Evolutionary conservation across 2,888 invertebrate genomes (phyloP).

Genomic region (Physocephala rufipes): DNA sequence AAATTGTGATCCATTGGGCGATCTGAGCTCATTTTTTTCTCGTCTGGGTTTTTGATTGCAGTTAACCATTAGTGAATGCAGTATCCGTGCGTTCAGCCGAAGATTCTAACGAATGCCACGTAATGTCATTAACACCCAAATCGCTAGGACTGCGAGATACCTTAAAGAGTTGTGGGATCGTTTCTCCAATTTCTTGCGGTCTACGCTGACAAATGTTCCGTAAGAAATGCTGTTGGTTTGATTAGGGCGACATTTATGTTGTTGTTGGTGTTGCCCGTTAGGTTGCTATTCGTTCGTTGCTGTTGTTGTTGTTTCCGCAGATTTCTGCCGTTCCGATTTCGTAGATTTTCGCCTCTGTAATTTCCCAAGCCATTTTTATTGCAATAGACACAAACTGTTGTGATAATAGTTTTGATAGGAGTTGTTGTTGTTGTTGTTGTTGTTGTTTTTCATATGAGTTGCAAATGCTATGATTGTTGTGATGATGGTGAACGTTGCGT

Average conservation of each 20-base stretch:
- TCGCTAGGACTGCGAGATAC: constrained; percentile 57
- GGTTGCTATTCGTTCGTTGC: constrained; percentile 35
- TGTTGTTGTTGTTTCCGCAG: constrained; percentile 31
- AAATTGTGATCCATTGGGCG: not conserved
- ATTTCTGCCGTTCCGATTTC: constrained; percentile 36
- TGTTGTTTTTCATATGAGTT: too few species aligned
- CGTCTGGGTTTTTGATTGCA: not conserved
- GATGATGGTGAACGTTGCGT: too few species aligned
- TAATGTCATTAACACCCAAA: constrained; percentile 53
- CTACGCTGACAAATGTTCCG: constrained; percentile 57
- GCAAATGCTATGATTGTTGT: too few species aligned
- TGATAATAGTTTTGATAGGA: too few species aligned
- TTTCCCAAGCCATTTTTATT: constrained; percentile 44
- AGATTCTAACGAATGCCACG: constrained; percentile 18
- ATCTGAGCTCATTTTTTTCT: too few species aligned
- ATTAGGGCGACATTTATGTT: constrained; percentile 36
- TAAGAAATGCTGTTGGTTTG: constrained; percentile 44
- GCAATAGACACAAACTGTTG: constrained; percentile 29
- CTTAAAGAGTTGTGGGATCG: constrained; percentile 62
- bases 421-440: too few species aligned
- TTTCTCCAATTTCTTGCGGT: constrained; percentile 56
- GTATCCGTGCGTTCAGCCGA: constrained; percentile 11
- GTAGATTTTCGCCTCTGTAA: constrained; percentile 27
- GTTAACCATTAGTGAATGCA: constrained; percentile 13
- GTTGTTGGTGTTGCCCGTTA: constrained; percentile 23